These are phyloP conservation scores for Puffinus mauretanicus DNA, from an alignment of 2,113 vertebrate genomes.

Conservation along the genomic window DNA sequence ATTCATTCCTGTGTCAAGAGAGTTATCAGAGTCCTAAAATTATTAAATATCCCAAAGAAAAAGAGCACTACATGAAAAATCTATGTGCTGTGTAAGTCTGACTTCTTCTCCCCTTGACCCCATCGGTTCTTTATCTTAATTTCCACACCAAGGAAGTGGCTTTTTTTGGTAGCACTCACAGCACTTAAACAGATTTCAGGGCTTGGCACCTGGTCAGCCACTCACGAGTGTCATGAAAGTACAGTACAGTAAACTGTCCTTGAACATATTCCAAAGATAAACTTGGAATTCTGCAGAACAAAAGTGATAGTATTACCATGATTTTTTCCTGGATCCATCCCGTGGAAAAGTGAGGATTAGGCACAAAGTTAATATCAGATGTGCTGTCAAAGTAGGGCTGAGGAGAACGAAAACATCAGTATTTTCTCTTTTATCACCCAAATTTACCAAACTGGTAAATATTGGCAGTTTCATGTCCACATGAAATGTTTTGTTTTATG, in stretches of 20 bases:
- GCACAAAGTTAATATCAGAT: constrained; percentile 8
- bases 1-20: constrained; percentile 37
- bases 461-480: neutral
- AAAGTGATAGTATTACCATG: constrained; percentile 29
- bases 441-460: neutral
- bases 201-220: neutral
- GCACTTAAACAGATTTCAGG: neutral
- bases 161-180: neutral
- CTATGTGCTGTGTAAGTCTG: neutral
- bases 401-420: neutral
- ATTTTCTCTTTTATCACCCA: neutral
- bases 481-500: neutral
- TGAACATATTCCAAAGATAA: constrained; percentile 24
- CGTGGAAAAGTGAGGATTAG: constrained; percentile 31
- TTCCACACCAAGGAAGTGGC: neutral
- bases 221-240: constrained; percentile 9
- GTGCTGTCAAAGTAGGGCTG: neutral
- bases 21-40: neutral
- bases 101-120: neutral
- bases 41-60: constrained; percentile 4
- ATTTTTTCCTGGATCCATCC: constrained; percentile 37
- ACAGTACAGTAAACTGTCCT: neutral
- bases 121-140: neutral
- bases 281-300: constrained; percentile 11
- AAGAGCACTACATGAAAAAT: neutral